Conservation (phyloP, 2,113 vertebrate genomes). For the Cairina moschata region DNA sequence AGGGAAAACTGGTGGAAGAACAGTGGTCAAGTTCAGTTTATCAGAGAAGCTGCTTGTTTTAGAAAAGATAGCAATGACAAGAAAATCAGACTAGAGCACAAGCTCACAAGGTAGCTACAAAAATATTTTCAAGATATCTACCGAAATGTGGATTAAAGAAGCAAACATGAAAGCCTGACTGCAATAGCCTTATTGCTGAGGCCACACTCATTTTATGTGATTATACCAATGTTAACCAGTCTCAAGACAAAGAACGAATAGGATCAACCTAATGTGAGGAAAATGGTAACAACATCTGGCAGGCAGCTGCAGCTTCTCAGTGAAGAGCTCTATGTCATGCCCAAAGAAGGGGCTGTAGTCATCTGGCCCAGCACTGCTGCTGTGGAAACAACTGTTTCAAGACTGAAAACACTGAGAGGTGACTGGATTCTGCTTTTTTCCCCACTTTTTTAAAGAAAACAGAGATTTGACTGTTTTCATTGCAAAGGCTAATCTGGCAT, state of each 20-base stretch:
- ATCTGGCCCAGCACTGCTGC: background rate
- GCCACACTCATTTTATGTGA: background rate
- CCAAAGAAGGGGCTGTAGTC: background rate
- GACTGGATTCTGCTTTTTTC: background rate
- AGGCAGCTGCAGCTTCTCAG: conserved; percentile 25
- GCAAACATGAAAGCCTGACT: background rate
- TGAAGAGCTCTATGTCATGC: background rate
- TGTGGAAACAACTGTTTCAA: background rate
- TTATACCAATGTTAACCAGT: background rate
- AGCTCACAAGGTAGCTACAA: background rate
- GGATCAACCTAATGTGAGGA: background rate
- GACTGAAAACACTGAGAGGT: background rate
- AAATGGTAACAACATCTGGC: background rate
- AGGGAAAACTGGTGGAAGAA: background rate
- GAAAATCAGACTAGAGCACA: background rate
- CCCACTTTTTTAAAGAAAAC: background rate
- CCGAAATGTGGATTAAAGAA: background rate
- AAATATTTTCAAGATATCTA: background rate
- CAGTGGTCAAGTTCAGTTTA: background rate
- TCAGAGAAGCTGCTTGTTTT: background rate
- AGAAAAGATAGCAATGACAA: background rate
- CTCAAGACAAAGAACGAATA: background rate
- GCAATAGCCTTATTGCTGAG: background rate
- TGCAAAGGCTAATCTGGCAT: background rate
- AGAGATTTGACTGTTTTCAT: background rate